Conservation (phyloP, 2,888 invertebrate genomes). For the Stenodera caucasica region DNA sequence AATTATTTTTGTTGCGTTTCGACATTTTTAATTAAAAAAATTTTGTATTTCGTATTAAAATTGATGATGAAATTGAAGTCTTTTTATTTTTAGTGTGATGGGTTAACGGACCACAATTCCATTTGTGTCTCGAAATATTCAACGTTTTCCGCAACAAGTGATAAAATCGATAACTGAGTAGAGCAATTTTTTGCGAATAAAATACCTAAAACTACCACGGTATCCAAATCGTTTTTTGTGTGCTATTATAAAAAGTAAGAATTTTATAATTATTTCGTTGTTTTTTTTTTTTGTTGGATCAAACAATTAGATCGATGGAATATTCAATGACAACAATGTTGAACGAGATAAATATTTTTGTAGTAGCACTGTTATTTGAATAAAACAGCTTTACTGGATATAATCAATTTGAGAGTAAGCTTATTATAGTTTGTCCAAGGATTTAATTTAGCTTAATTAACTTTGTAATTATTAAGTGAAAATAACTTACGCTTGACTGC, state of each 20-base stretch:
- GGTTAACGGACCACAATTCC: slow-evolving; percentile 11
- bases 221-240: no score
- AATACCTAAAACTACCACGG: no score
- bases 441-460: slow-evolving; percentile 15
- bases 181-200: background rate
- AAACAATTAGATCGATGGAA: background rate
- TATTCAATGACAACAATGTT: background rate
- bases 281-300: no score
- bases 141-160: slow-evolving; percentile 22
- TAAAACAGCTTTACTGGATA: slow-evolving; percentile 7
- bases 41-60: no score
- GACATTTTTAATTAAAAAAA: no score
- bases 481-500: slow-evolving; percentile 43
- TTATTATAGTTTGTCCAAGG: slow-evolving; percentile 17
- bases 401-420: slow-evolving; percentile 13
- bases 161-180: slow-evolving; percentile 1
- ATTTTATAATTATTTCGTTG: no score
- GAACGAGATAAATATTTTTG: background rate
- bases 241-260: no score
- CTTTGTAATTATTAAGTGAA: slow-evolving; percentile 7
- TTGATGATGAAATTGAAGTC: background rate
- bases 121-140: slow-evolving; percentile 13
- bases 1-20: no score
- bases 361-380: background rate
- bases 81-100: slow-evolving; percentile 2